These are phyloP conservation scores for Sula dactylatra DNA, from an alignment of 2,113 vertebrate genomes.

Conservation along the genomic window DNA sequence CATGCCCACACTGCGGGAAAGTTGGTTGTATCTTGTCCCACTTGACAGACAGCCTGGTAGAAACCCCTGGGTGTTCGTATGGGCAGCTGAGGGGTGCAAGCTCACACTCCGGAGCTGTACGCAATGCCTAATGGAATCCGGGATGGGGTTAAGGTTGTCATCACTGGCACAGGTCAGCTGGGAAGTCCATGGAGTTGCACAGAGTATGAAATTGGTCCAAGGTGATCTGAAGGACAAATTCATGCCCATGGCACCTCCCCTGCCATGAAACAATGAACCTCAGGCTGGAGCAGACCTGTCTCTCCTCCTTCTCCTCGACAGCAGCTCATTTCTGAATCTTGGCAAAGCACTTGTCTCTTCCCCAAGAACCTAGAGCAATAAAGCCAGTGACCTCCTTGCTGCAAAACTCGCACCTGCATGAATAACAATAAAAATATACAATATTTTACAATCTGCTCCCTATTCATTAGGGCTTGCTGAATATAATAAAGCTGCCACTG, in stretches of 20 bases:
- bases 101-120: neutral
- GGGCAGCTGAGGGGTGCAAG: neutral
- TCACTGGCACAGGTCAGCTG: neutral
- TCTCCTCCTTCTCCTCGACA: neutral
- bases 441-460: neutral
- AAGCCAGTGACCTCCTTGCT: neutral
- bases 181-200: neutral
- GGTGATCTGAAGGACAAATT: neutral
- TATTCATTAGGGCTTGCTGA: constrained; percentile 11
- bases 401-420: neutral
- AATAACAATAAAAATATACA: neutral
- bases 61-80: rapidly evolving
- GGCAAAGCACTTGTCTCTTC: neutral
- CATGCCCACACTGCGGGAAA: neutral
- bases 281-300: neutral
- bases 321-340: neutral
- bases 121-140: neutral
- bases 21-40: no score
- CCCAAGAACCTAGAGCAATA: neutral
- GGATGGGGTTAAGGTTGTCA: neutral
- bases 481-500: neutral
- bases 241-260: neutral
- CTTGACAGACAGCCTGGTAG: rapidly evolving
- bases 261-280: neutral
- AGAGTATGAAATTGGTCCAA: neutral